Evolutionary conservation across 2,797 vertebrate genomes (phyloP).

Genomic region (Zalophus californianus): DNA sequence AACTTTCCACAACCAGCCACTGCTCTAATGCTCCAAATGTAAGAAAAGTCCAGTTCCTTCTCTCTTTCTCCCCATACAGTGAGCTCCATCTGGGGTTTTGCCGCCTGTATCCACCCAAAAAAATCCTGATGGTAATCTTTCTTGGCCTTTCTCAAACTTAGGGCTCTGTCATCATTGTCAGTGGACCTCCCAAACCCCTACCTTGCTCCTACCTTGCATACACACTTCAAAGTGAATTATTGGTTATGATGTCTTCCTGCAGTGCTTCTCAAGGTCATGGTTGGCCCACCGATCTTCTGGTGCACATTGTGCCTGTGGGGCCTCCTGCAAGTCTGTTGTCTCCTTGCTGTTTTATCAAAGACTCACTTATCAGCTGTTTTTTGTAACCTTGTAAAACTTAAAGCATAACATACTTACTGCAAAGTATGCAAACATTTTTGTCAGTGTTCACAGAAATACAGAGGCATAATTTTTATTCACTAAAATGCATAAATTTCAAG

Average conservation of each 20-base stretch:
- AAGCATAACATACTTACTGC: not conserved
- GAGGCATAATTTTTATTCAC: not conserved
- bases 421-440: not conserved
- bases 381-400: not conserved
- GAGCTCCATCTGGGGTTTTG: not conserved
- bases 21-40: accelerated
- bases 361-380: not conserved
- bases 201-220: not conserved
- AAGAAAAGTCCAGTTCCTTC: not conserved
- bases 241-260: accelerated
- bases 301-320: accelerated
- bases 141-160: not conserved
- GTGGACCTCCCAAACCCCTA: no score
- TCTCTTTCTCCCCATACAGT: not conserved
- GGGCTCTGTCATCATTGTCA: not conserved
- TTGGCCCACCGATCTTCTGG: accelerated
- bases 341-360: not conserved
- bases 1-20: accelerated
- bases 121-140: not conserved
- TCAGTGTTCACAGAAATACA: not conserved
- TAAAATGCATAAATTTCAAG: not conserved
- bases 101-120: no score
- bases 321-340: not conserved
- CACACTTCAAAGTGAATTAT: accelerated
- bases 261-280: accelerated